Conservation (phyloP, 2,888 invertebrate species). For the Metopia argyrocephala region DNA sequence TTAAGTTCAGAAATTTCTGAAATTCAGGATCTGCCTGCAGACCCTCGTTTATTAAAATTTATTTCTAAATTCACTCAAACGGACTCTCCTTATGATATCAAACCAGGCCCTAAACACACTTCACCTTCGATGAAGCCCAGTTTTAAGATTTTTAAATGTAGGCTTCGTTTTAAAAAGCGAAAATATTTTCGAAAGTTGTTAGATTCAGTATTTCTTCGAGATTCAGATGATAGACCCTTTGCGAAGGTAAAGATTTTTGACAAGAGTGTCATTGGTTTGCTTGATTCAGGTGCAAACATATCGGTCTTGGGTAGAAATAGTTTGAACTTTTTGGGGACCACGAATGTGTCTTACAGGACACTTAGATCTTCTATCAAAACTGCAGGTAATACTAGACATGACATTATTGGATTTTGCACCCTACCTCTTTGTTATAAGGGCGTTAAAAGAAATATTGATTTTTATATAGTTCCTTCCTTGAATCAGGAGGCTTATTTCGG, state of each 20-base stretch:
- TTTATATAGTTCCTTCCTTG: too few relatives aligned
- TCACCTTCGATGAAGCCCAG: background rate
- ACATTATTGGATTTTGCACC: conserved; percentile 4
- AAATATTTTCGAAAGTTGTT: background rate
- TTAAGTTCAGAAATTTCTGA: background rate
- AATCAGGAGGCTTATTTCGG: too few relatives aligned
- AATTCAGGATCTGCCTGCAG: background rate
- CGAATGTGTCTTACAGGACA: too few relatives aligned
- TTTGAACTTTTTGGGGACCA: too few relatives aligned
- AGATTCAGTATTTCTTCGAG: background rate
- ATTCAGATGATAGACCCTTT: too few relatives aligned
- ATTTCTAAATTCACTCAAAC: background rate
- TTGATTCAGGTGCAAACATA: conserved; percentile 28
- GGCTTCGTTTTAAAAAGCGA: background rate
- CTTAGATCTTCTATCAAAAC: background rate
- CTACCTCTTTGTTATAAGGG: conserved; percentile 16
- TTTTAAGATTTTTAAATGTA: background rate
- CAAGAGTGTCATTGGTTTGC: conserved; percentile 14
- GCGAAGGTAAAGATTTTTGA: conserved; percentile 15
- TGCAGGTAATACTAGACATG: background rate
- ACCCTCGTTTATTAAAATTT: background rate
- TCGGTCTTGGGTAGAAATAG: conserved; percentile 18
- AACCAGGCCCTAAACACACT: background rate
- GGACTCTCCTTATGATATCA: background rate
- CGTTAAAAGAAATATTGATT: background rate